Base-by-base conservation (phyloP, 2,888 invertebrate species). In the Elgonia sp. region DNA sequence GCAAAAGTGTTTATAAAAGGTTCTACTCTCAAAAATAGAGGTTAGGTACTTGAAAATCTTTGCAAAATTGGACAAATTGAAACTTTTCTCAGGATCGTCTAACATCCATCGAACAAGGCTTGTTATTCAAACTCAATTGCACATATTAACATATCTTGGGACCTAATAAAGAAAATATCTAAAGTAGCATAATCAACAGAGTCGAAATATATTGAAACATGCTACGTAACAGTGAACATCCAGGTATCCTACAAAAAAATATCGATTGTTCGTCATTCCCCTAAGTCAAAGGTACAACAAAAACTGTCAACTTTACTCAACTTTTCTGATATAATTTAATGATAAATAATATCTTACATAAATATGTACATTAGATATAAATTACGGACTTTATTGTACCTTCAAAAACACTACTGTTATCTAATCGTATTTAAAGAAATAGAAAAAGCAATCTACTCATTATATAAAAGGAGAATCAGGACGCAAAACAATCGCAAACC, bases 191-290 rank as follows among this genome's bases (percentile, higher is more conserved):
- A 75, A n/a, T 67, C 29, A 72, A 72, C 16, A 14, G 57, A 57
- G 21, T 79, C 72, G 21, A 76, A 79, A 70, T 75, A 53, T 75
- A 76, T 70, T 29, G 63, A 73, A 81, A 84, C 89, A 86, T 89
- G 86, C 89, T 89, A 77, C 82, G 55, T 76, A 84, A 89, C 81
- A 86, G 81, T 82, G 81, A 84, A 82, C 81, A 88, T 70, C 20
- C 65, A 81, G 20, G 29, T 65, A 81, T 67, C 75, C 84, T 84
- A 88, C 84, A 81, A 80, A 82, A 81, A 72, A 62, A 84, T 77
- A 65, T 20, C 16, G 16, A 63, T 55, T 50, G 0, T 40, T 75
- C n/a, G 10, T 62, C 72, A 87, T 87, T 83, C 77, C 76, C 77
- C 29, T 18, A 83, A 80, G 46, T 75, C 62, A 70, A 87, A 87